A percentile compares a stretch with the other conserved stretches of the same genome.
Conservation (phyloP, 2,888 invertebrate species). For the Spialia ferax region DNA sequence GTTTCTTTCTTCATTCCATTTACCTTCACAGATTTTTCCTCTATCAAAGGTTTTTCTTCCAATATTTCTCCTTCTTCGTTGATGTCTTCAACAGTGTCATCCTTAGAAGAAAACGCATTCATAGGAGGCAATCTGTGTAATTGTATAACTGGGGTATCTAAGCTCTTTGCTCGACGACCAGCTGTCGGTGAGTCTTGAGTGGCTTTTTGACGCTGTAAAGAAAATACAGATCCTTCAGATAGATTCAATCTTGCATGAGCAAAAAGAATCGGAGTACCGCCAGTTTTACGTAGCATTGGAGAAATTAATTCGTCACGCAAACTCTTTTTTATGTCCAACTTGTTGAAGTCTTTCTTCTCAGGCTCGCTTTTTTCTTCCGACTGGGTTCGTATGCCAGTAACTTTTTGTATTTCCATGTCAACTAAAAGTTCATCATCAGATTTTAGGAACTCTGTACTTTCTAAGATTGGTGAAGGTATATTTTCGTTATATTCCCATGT, state of each 20-base stretch:
- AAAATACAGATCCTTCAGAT: constrained; percentile 94
- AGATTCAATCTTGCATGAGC: constrained; percentile 93
- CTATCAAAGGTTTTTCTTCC: constrained; percentile 86
- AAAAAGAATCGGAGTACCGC: constrained; percentile 92
- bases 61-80: constrained; percentile 89
- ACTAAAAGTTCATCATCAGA: constrained; percentile 86
- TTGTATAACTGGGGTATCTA: constrained; percentile 94
- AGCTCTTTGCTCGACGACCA: constrained; percentile 92
- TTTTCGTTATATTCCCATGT: constrained; percentile 89
- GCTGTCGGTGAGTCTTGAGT: constrained; percentile 91
- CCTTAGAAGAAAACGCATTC: constrained; percentile 95
- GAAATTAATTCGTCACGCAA: constrained; percentile 90
- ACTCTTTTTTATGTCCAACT: constrained; percentile 77
- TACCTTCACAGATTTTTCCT: constrained; percentile 63
- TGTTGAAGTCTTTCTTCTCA: constrained; percentile 62
- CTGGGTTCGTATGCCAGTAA: constrained; percentile 73
- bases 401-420: constrained; percentile 86
- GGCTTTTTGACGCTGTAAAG: constrained; percentile 92
- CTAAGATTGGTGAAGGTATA: constrained; percentile 88
- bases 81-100: constrained; percentile 93
- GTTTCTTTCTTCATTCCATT: constrained; percentile 61
- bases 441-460: constrained; percentile 87
- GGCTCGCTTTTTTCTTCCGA: constrained; percentile 70
- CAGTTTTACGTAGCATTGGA: constrained; percentile 90
- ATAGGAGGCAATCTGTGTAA: constrained; percentile 92